Conservation (phyloP, 1,140 invertebrate species). For the Atta colombica region DNA sequence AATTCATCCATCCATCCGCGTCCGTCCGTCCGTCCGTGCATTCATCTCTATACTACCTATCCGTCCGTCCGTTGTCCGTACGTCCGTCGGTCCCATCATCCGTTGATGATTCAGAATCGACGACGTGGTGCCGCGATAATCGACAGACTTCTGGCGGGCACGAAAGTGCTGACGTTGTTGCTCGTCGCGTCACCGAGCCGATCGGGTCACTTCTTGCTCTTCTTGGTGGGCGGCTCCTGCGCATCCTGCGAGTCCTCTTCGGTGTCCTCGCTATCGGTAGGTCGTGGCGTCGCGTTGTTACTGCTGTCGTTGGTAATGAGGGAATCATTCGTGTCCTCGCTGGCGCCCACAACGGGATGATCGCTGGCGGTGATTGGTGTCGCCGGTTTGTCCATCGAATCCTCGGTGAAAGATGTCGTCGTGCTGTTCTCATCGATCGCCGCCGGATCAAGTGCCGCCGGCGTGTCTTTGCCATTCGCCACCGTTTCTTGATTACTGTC, state of each 20-base stretch:
- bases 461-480: constrained; percentile 80
- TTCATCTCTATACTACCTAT: constrained; percentile 50
- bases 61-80: constrained; percentile 33
- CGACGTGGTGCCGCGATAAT: constrained; percentile 80
- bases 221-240: constrained; percentile 84
- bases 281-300: constrained; percentile 84
- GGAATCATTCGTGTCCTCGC: constrained; percentile 84
- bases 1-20: constrained; percentile 53
- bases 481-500: constrained; percentile 87
- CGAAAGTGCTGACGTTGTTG: constrained; percentile 79
- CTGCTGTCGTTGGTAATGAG: constrained; percentile 82
- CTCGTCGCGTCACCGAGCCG: constrained; percentile 68
- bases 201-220: constrained; percentile 85
- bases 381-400: constrained; percentile 89
- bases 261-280: constrained; percentile 85
- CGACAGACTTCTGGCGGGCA: constrained; percentile 81
- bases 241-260: constrained; percentile 83
- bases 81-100: constrained; percentile 47
- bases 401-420: constrained; percentile 91
- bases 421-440: constrained; percentile 87
- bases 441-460: constrained; percentile 78
- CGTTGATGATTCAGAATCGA: constrained; percentile 79
- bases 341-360: constrained; percentile 74
- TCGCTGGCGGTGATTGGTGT: constrained; percentile 81
- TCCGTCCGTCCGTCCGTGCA: constrained; percentile 25